A percentile compares a stretch with the other conserved stretches of the same genome.
These are phyloP conservation scores for Podotricha telesiphe DNA, from an alignment of 2,888 invertebrate species.

Conservation along the genomic window DNA sequence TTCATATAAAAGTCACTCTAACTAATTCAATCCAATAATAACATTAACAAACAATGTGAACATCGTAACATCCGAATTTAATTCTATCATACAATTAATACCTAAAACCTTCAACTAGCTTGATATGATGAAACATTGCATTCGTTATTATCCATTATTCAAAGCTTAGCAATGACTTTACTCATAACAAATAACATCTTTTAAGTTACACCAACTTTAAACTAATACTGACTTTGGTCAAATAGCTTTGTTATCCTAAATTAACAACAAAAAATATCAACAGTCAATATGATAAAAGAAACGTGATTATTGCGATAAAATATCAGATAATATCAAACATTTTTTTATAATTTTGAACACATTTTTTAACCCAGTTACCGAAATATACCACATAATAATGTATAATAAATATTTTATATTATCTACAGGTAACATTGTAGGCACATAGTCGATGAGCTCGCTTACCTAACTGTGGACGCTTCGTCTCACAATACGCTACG, in stretches of 20 bases:
- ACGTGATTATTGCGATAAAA: conserved; percentile 76
- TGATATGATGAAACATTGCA: conserved; percentile 77
- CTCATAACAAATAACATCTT: conserved; percentile 69
- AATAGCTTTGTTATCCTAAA: conserved; percentile 83
- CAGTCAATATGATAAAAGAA: conserved; percentile 79
- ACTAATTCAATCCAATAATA: conserved; percentile 80
- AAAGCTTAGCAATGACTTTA: conserved; percentile 73
- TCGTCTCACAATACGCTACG: conserved; percentile 26
- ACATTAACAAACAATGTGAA: conserved; percentile 82
- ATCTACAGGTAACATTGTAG: conserved; percentile 84
- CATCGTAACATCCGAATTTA: conserved; percentile 64
- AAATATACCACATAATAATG: conserved; percentile 56
- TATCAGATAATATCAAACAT: conserved; percentile 77
- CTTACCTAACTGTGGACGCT: conserved; percentile 56
- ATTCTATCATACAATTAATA: conserved; percentile 67
- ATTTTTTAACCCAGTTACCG: conserved; percentile 69
- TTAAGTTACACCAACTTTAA: conserved; percentile 65
- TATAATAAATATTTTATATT: conserved; percentile 63
- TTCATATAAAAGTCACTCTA: conserved; percentile 84
- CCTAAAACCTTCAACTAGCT: conserved; percentile 63
- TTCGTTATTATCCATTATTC: conserved; percentile 58
- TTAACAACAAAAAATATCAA: conserved; percentile 78
- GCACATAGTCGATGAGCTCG: conserved; percentile 80
- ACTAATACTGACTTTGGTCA: conserved; percentile 85
- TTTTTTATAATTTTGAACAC: conserved; percentile 78